Base-by-base conservation (phyloP, 1,140 invertebrate species). In the Sycobia sp. region DNA sequence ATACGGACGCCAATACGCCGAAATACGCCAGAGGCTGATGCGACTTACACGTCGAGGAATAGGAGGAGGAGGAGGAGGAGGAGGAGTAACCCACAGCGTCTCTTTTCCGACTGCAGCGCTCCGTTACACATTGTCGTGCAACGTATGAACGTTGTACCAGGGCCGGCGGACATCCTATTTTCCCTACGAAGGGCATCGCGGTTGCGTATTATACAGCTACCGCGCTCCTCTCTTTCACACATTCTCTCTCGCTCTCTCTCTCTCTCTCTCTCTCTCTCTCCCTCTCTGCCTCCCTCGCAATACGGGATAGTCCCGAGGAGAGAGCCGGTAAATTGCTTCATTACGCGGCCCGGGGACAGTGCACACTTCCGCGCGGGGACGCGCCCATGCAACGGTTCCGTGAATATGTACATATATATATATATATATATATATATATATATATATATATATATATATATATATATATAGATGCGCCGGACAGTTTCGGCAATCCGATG, bases 401-500 rank as follows among this genome's bases (percentile, higher is more conserved):
- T n/a, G n/a, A n/a, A n/a, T n/a, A n/a, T 68, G 20, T 23, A 69
- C 68, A 67, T 62, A 69, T 69, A 72, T 73, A 75, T 32, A 32
- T 32, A 32, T 11, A 11, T 32, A 32, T 32, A 32, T 23, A 69
- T 67, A 67, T 62, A 69, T 69, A 72, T 73, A 75, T 32, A 32
- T 32, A 32, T 11, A 11, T 32, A 32, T 32, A 32, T n/a, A n/a
- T n/a, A n/a, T 68, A 20, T 23, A 69, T 67, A 67, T 62, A 69
- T 69, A 72, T 73, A 75, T 32, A 32, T 32, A 32, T 11, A 11
- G 4, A 32, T 32, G 11, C 73, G 71, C 74, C 66, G 64, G 71
- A 67, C 71, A 69, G 72, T 74, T 74, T 74, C 66, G 74, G 69
- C 59, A 74, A 72, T 69, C 70, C 74, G 69, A 76, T 73, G 74